Base-by-base conservation (phyloP, 2,888 invertebrate genomes). In the Morpho deidamia region DNA sequence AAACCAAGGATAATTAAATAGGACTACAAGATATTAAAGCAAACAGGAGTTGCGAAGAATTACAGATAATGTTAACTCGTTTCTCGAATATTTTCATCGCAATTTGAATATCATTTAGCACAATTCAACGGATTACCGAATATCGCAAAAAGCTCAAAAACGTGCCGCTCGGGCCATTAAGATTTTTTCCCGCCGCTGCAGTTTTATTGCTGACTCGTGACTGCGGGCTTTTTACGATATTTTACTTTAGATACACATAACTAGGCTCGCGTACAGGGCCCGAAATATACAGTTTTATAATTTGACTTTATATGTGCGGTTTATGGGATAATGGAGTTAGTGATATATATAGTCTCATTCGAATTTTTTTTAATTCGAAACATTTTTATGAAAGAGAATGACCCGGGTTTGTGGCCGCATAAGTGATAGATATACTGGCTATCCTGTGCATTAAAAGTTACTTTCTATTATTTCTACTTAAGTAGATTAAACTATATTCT, bases 121-220 rank as follows among this genome's bases (percentile, higher is more conserved):
- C 55, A 47, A 55, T 51, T 46, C 46, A 47, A 53, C 33, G 55
- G 55, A 51, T 51, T 47, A 55, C 55, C 51, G 46, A 55, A 55
- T 46, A 51, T 51, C 37, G 38, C 43, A 40, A 51, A 51, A 55
- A 47, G 34, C 32, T 14, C 33, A 33, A 46, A 50, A 51, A 46
- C 46, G 50, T 42, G 45, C 35, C 45, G 50, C 33, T 39, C 12
- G 43, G 38, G 43, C 51, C 55, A 44, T 55, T 51, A 55, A 46
- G 43, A 33, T 35, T 51, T 53, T 53, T 39, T 44, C 51, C 43
- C 33, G 43, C 12, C 43, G 51, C 51, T 47, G 55, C 51, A 55
- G 43, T 51, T 55, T 55, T 55, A 51, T 39, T 46, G 46, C 50
- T 35, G 52, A 45, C 41, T 23, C 52, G 52, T 46, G 52, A 43